Conservation (phyloP, 2,888 invertebrate genomes). For the Rutpela maculata region DNA sequence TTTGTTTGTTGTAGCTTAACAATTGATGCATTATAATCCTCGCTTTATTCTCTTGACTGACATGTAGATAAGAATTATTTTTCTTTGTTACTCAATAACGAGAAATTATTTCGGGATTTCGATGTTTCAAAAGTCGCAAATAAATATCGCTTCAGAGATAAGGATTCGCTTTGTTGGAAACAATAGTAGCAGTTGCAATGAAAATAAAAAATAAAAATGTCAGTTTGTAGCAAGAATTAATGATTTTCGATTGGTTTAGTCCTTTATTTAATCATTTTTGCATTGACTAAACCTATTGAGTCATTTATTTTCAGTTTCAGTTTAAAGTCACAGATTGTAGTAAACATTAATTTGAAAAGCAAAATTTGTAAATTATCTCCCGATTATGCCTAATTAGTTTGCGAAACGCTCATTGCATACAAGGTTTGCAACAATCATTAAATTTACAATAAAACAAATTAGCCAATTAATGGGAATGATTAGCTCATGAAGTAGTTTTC, state of each 20-base stretch:
- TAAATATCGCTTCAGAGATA: conserved; percentile 32
- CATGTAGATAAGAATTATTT: conserved; percentile 69
- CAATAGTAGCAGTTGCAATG: neutral
- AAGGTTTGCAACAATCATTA: no score
- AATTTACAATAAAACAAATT: no score
- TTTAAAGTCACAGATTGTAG: no score
- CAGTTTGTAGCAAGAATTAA: neutral
- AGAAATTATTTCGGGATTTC: conserved; percentile 62
- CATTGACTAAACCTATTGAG: neutral
- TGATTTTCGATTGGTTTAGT: neutral
- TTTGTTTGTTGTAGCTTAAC: conserved; percentile 74
- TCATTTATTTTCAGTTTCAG: no score
- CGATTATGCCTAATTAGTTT: no score
- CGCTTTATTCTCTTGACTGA: conserved; percentile 69
- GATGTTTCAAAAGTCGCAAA: conserved; percentile 45
- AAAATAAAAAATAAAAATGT: conserved; percentile 14
- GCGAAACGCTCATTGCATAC: no score
- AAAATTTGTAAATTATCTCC: no score
- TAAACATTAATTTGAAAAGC: no score
- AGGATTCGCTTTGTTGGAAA: conserved; percentile 1
- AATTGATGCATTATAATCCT: conserved; percentile 73
- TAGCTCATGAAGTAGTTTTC: no score
- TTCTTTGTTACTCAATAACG: conserved; percentile 64
- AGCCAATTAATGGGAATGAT: no score
- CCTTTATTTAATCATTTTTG: neutral